Percentiles rank a stretch among this genome's conserved stretches.
Conservation (phyloP, 64 coral and sea anemone genomes). For the Platygyra sinensis region DNA sequence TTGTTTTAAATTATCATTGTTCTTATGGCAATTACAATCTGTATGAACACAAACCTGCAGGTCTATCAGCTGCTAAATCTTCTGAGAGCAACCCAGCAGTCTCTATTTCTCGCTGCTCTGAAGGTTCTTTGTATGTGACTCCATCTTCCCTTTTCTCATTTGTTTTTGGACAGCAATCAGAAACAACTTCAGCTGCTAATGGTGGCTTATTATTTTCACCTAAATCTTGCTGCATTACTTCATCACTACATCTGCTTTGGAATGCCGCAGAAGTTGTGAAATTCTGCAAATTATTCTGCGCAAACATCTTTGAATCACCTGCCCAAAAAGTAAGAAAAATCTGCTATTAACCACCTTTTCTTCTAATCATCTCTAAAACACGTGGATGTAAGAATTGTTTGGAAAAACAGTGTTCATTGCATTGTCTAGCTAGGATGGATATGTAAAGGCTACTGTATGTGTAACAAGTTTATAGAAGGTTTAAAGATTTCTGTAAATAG, state of each 20-base stretch:
- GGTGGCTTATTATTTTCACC: background rate
- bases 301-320: background rate
- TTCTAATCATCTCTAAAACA: too few species aligned
- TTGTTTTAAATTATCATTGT: background rate
- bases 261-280: background rate
- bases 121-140: background rate
- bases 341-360: too few species aligned
- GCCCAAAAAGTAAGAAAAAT: background rate
- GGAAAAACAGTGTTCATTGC: too few species aligned
- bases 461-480: too few species aligned
- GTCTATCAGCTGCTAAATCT: background rate
- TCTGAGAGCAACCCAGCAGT: background rate
- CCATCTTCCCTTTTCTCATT: background rate
- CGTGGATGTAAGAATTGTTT: too few species aligned
- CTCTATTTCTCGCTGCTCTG: background rate
- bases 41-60: background rate
- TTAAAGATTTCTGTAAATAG: too few species aligned
- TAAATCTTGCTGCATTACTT: background rate
- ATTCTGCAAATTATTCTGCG: background rate
- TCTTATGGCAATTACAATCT: background rate
- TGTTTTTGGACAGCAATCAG: background rate
- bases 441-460: too few species aligned
- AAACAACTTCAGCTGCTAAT: background rate
- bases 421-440: too few species aligned
- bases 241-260: background rate